These are phyloP conservation scores for Alectoris magna DNA, from an alignment of 2,797 vertebrate species.

Conservation along the genomic window DNA sequence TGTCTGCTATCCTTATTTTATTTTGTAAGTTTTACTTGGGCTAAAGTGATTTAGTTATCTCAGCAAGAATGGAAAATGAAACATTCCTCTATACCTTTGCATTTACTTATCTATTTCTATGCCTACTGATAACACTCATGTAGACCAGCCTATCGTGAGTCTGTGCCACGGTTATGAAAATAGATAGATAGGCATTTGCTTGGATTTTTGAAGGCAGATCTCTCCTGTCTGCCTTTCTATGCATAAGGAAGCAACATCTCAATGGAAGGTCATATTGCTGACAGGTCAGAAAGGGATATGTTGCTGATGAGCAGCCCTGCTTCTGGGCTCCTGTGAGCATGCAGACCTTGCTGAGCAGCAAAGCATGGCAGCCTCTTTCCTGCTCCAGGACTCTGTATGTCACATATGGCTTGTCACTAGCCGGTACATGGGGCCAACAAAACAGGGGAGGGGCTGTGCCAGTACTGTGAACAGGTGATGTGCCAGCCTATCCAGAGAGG, in stretches of 20 bases:
- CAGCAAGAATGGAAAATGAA: neutral
- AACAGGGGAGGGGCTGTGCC: neutral
- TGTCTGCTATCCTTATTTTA: neutral
- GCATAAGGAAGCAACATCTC: neutral
- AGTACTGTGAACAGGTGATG: rapidly evolving
- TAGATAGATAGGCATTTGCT: neutral
- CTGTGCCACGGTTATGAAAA: neutral
- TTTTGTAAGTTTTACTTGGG: neutral
- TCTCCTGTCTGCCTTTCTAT: neutral
- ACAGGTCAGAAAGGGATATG: neutral
- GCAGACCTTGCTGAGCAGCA: neutral
- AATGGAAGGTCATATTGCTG: rapidly evolving
- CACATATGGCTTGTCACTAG: neutral
- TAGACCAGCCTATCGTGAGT: neutral
- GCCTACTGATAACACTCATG: neutral
- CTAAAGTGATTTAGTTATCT: neutral
- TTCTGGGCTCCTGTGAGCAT: rapidly evolving
- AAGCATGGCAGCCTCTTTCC: neutral
- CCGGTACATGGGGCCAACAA: neutral
- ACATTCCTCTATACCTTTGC: neutral
- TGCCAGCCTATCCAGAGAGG: neutral
- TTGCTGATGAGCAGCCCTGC: neutral
- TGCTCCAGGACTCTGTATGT: rapidly evolving
- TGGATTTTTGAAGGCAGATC: neutral
- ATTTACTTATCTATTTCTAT: neutral